These are phyloP conservation scores for Murina feae DNA, from an alignment of 2,113 vertebrate species.

Conservation along the genomic window DNA sequence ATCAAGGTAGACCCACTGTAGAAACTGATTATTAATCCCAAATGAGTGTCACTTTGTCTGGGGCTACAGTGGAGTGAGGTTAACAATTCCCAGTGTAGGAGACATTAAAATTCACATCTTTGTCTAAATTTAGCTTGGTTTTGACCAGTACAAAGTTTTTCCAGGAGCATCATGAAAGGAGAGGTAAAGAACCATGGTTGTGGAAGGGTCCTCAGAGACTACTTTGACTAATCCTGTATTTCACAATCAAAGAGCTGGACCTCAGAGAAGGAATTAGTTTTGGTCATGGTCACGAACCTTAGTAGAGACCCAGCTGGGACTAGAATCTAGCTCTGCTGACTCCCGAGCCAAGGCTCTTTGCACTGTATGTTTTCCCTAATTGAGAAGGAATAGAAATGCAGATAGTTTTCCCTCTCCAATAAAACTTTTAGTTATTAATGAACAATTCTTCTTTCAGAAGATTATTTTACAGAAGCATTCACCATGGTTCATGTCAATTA, in stretches of 20 bases:
- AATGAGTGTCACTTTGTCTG: background rate
- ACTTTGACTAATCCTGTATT: background rate
- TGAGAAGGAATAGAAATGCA: background rate
- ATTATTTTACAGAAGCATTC: background rate
- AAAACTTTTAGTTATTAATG: background rate
- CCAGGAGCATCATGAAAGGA: background rate
- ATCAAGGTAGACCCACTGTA: background rate
- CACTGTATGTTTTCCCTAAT: background rate
- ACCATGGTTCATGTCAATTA: background rate
- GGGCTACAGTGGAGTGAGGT: background rate
- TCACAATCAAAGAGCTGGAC: background rate
- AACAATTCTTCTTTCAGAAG: background rate
- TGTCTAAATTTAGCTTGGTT: background rate
- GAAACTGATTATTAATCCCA: background rate
- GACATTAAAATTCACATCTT: background rate
- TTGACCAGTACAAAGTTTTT: background rate
- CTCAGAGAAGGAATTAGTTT: background rate
- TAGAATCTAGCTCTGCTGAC: background rate
- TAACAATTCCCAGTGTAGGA: background rate
- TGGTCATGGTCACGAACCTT: background rate
- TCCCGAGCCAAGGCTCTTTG: background rate
- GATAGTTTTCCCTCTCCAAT: background rate
- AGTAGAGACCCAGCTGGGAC: background rate
- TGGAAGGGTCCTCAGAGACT: background rate
- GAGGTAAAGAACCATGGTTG: background rate